Conservation (phyloP, 1,140 invertebrate genomes). For the Holotrichia oblita region DNA sequence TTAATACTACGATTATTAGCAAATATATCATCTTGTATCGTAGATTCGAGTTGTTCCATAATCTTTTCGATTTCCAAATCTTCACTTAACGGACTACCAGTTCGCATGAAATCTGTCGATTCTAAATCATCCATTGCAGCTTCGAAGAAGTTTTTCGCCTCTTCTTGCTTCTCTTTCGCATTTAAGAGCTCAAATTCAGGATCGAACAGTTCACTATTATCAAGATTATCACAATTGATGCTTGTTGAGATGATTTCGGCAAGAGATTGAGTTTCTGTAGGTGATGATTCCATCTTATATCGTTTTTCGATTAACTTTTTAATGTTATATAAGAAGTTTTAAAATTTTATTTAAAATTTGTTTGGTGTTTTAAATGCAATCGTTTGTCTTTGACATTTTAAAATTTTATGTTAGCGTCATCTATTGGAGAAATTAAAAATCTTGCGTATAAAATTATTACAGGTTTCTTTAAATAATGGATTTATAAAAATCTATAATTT, state of each 20-base stretch:
- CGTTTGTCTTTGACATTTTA: not conserved
- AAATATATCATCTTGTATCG: not conserved
- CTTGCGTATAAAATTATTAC: too few relatives aligned
- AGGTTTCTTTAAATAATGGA: too few relatives aligned
- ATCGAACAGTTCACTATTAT: not conserved
- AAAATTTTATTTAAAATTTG: not conserved
- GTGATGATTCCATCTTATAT: not conserved
- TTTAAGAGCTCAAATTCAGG: not conserved
- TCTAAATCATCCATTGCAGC: not conserved
- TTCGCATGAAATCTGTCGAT: not conserved
- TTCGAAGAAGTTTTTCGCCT: not conserved
- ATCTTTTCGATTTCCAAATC: constrained; percentile 10
- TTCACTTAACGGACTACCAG: not conserved
- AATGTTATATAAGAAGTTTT: not conserved
- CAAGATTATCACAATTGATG: constrained; percentile 5
- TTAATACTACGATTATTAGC: not conserved
- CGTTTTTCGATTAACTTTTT: not conserved
- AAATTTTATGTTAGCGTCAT: not conserved
- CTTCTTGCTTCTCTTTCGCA: not conserved
- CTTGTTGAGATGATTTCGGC: constrained; percentile 11
- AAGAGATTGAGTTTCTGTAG: not conserved
- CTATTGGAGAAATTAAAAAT: too few relatives aligned
- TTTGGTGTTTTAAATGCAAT: not conserved
- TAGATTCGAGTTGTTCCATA: not conserved
- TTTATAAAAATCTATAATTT: too few relatives aligned